Evolutionary conservation across 2,888 invertebrate species (phyloP).

Genomic region (Orthonychiurus folsomi): DNA sequence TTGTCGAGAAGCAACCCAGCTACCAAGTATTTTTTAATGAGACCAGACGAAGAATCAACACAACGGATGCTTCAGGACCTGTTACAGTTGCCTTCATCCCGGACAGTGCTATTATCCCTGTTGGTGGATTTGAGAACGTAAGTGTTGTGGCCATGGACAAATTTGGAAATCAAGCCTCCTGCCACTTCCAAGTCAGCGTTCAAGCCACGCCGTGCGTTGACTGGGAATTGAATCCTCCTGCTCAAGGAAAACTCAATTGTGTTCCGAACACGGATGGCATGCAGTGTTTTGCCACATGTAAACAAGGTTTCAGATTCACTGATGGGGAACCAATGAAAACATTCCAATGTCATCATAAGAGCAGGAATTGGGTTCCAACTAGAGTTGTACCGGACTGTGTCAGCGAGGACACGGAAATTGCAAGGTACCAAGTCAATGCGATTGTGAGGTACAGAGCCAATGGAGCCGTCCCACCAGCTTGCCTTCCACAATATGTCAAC

Average conservation of each 20-base stretch:
- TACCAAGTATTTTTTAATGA: conserved; percentile 87
- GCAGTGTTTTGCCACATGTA: conserved; percentile 82
- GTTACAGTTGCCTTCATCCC: conserved; percentile 74
- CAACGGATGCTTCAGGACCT: conserved; percentile 79
- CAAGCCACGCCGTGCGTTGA: conserved; percentile 90
- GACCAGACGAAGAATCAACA: conserved; percentile 71
- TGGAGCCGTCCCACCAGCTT: conserved; percentile 75
- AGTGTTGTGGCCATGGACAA: conserved; percentile 81
- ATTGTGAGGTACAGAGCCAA: conserved; percentile 79
- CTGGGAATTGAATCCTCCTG: conserved; percentile 84
- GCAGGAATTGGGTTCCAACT: conserved; percentile 73
- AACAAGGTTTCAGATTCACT: conserved; percentile 76
- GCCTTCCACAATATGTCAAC: conserved; percentile 76
- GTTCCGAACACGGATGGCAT: conserved; percentile 62
- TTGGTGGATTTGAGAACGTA: conserved; percentile 78
- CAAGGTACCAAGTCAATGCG: conserved; percentile 84
- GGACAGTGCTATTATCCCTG: conserved; percentile 67
- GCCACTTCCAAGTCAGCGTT: conserved; percentile 80
- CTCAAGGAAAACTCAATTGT: conserved; percentile 80
- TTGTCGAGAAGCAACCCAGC: conserved; percentile 79
- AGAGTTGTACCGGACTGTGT: conserved; percentile 54
- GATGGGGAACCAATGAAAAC: conserved; percentile 81
- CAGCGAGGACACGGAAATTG: conserved; percentile 73
- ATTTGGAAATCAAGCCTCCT: conserved; percentile 77
- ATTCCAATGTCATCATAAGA: conserved; percentile 69